Conservation (phyloP, 2,113 vertebrate genomes). For the Holacanthus passer region DNA sequence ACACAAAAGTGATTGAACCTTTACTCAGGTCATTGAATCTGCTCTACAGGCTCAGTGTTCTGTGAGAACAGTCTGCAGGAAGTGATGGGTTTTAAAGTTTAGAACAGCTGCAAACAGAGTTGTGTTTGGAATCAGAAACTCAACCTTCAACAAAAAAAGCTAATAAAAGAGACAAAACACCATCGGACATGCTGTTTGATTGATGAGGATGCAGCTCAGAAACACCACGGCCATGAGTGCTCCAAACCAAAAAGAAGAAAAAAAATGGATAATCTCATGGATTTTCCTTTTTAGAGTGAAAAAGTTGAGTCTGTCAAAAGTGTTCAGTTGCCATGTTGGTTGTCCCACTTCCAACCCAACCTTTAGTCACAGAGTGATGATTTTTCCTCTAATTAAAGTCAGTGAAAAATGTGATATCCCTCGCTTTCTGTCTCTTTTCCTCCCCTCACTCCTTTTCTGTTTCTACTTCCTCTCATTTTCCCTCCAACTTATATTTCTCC, state of each 20-base stretch:
- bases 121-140: slow-evolving; percentile 8
- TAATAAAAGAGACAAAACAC: slow-evolving; percentile 18
- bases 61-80: background rate
- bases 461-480: background rate
- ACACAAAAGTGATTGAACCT: background rate
- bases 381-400: slow-evolving; percentile 44
- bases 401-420: slow-evolving; percentile 24
- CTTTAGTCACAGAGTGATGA: slow-evolving; percentile 42
- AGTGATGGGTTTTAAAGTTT: slow-evolving; percentile 16
- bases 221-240: background rate
- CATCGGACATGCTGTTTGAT: slow-evolving; percentile 13
- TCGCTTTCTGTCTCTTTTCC: background rate
- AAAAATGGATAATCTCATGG: background rate
- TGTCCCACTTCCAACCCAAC: slow-evolving; percentile 30
- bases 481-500: background rate
- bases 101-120: background rate
- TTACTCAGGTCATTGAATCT: background rate
- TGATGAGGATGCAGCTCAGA: slow-evolving; percentile 12
- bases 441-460: background rate
- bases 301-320: slow-evolving; percentile 5
- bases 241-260: background rate
- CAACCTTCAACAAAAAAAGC: slow-evolving; percentile 11
- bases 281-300: background rate
- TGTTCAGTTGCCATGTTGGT: slow-evolving; percentile 20
- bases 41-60: background rate